Evolutionary conservation across 1,140 invertebrate genomes (phyloP), one percentile per base, ranked within the genome.

Genomic region (Steinernema feltiae): DNA sequence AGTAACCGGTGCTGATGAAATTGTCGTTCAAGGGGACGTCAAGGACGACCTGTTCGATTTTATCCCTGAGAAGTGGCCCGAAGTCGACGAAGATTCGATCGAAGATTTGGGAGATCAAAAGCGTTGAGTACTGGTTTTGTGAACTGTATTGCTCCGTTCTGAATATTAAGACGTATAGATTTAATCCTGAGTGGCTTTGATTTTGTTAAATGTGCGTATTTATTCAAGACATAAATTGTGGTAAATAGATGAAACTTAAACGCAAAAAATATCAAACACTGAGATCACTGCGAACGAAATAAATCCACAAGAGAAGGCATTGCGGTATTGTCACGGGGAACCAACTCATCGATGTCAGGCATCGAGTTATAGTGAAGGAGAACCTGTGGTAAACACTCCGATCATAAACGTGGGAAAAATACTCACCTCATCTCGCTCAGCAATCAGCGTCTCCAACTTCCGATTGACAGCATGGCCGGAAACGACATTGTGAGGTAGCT

Each of bases 1-100:
- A 24, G 94, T 99, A 0, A 97, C 95, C 35, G 95, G 94, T 17
- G 94, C 97, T 76, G 96, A 99, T 90, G 97, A 99, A 89, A 97
- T 99, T 86, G 95, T 98, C 2, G 97, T 99, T 87, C 97, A 99
- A 89, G 97, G 89, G 24, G 87, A 88, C 77, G 84, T 81, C 0
- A 76, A 80, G 46, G 95, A 97, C 89, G 95, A 98, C 82, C 88
- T 98, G 1, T 95, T 97, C 88, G 95, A 98, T 89, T 91, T 98
- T 75, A 93, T 99, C 85, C 93, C 94, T 73, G 95, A 98, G 85
- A 98, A 98, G 87, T 98, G 95, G 94, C 91, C 93, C 75, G 92
- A 94, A 46, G 78, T 74, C 1, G 80, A 79, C 32, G 79, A 81
- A 69, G 75, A 80, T 17, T 30, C 30, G 7, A 81, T 81, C 41